phyloP scores from a whole-genome alignment of 1,140 invertebrate genomes.

The Galendromus occidentalis region DNA sequence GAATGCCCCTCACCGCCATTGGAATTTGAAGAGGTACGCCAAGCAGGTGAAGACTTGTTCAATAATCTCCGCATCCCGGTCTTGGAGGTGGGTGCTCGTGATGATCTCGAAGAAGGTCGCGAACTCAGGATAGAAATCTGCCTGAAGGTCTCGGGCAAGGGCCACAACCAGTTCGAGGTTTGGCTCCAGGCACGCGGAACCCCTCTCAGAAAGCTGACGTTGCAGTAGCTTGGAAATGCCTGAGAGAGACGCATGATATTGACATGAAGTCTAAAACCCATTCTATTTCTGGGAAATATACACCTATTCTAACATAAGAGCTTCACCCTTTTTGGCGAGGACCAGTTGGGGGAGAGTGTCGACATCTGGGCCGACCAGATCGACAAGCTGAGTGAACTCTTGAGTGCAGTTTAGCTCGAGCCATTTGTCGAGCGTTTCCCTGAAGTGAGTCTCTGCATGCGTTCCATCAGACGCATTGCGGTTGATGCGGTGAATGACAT shows the following conservation, averaged over 20 bases:
- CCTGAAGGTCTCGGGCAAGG: conserved; percentile 56
- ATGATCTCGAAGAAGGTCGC: conserved; percentile 40
- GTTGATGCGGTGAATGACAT: conserved; percentile 50
- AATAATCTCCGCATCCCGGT: conserved; percentile 54
- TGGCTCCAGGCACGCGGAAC: neutral
- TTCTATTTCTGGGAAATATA: neutral
- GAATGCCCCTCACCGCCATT: conserved; percentile 42
- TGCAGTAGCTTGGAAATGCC: neutral
- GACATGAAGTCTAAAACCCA: neutral
- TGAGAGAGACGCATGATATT: conserved; percentile 12
- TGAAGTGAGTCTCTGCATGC: conserved; percentile 50
- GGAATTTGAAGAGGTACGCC: conserved; percentile 68
- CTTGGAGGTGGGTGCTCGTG: conserved; percentile 40
- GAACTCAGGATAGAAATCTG: conserved; percentile 67
- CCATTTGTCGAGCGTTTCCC: conserved; percentile 65
- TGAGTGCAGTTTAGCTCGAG: conserved; percentile 58
- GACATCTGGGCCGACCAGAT: conserved; percentile 41
- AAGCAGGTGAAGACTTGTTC: conserved; percentile 61
- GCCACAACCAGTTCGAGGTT: conserved; percentile 50
- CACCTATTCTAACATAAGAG: conserved; percentile 51
- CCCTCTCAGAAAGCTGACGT: neutral
- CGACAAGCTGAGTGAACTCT: conserved; percentile 45
- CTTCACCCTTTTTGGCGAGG: conserved; percentile 50
- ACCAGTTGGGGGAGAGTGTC: conserved; percentile 57
- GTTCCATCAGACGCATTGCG: conserved; percentile 43